phyloP scores from a whole-genome alignment of 2,888 invertebrate species.

The Eristalis intricaria region DNA sequence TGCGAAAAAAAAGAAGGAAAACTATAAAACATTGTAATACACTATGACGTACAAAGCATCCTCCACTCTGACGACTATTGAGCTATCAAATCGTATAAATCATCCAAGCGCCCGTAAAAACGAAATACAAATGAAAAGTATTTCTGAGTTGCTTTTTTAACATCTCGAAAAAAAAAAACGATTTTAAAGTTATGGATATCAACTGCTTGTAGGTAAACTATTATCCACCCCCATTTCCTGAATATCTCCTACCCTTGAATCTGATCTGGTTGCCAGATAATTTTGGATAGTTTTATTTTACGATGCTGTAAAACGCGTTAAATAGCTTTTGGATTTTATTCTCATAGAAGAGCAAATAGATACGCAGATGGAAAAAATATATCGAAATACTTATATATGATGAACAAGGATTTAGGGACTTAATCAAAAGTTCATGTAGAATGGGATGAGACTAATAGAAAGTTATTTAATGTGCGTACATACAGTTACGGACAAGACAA shows the following conservation, averaged over 20 bases:
- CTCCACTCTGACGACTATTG: neutral
- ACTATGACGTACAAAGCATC: neutral
- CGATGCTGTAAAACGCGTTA: slow-evolving; percentile 9
- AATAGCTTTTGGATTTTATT: neutral
- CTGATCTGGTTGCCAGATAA: slow-evolving; percentile 5
- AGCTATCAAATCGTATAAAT: neutral
- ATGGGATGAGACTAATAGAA: neutral
- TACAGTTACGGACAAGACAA: too few species aligned
- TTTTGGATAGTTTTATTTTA: slow-evolving; percentile 10
- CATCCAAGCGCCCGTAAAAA: neutral
- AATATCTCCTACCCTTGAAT: neutral
- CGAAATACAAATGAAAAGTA: neutral
- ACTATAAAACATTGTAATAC: neutral
- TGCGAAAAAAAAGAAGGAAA: slow-evolving; percentile 3
- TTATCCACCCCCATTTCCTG: neutral
- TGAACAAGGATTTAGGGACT: neutral
- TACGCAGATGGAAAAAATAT: neutral
- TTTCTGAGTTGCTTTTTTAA: neutral
- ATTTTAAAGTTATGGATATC: neutral
- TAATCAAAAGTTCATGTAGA: neutral
- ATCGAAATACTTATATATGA: neutral
- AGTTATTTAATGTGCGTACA: neutral
- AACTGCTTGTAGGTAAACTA: neutral
- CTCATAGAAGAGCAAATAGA: neutral
- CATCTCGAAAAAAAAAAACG: slow-evolving; percentile 1